phyloP scores from a whole-genome alignment of 2,797 vertebrate species.

The Squalus acanthias region DNA sequence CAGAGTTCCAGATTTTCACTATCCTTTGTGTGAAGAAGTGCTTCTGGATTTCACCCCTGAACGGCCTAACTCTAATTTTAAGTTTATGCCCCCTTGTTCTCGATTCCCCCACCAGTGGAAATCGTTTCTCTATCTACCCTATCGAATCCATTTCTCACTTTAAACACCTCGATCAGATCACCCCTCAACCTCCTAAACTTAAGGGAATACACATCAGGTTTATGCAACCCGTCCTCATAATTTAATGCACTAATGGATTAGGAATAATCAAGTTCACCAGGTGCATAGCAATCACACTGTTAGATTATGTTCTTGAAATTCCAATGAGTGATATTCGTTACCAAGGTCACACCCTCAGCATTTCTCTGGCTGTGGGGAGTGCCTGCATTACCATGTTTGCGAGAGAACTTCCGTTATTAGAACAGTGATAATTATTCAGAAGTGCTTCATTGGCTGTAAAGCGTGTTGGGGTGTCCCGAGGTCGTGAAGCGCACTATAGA shows the following conservation, averaged over 20 bases:
- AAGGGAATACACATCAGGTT: not conserved
- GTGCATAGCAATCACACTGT: not conserved
- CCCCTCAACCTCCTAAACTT: not conserved
- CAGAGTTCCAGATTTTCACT: not conserved
- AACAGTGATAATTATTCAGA: not conserved
- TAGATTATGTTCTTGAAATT: not conserved
- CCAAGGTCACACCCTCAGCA: not conserved
- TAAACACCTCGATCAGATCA: not conserved
- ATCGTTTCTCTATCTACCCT: not conserved
- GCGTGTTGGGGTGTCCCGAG: not conserved
- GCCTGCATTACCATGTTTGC: not conserved
- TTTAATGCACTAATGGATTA: not conserved
- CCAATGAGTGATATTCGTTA: not conserved
- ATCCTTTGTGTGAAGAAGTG: not conserved
- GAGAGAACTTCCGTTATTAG: not conserved
- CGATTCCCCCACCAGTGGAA: not conserved
- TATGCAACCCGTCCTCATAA: not conserved
- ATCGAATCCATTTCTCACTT: not conserved
- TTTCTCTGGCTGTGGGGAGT: not conserved
- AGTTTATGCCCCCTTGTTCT: not conserved
- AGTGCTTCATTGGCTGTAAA: not conserved
- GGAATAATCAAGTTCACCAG: not conserved
- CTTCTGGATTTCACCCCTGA: not conserved
- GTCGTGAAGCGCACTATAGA: not conserved
- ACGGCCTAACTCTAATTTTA: not conserved